Evolutionary conservation across 2,113 vertebrate species (phyloP).

Genomic region (zebrafish (Danio rerio)): DNA sequence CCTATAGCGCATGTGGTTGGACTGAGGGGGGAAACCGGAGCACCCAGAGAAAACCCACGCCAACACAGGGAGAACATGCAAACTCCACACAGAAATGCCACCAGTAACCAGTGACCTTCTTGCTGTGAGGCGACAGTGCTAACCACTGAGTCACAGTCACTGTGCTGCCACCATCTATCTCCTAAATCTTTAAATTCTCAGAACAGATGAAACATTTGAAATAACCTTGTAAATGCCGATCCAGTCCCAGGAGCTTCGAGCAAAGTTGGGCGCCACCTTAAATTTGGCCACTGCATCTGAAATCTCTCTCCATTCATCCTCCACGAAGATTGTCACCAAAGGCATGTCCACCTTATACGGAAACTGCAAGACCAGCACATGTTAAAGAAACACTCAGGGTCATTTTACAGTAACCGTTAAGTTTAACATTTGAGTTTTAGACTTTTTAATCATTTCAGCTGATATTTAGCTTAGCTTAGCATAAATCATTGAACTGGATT

Average conservation of each 20-base stretch:
- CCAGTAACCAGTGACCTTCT: no score
- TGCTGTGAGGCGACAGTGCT: no score
- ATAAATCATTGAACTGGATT: no score
- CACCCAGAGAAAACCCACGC: no score
- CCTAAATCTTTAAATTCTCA: neutral
- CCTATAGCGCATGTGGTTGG: no score
- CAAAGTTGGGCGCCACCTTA: conserved; percentile 80
- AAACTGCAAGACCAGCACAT: conserved; percentile 78
- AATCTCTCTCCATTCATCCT: conserved; percentile 86
- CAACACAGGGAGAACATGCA: no score
- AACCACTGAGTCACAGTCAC: neutral
- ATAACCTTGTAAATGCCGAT: conserved; percentile 93
- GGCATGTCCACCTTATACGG: conserved; percentile 85
- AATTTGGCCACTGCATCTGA: conserved; percentile 88
- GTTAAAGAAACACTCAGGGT: neutral
- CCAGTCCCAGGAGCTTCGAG: conserved; percentile 98
- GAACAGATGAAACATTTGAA: neutral
- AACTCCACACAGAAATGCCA: no score
- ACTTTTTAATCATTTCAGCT: no score
- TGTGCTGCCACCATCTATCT: neutral
- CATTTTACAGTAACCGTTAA: no score
- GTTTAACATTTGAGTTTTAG: no score
- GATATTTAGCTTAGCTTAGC: no score
- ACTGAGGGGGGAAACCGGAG: no score
- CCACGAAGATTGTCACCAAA: conserved; percentile 84